These are phyloP conservation scores for Eolophus roseicapilla DNA, from an alignment of 2,113 vertebrate species.

Conservation along the genomic window DNA sequence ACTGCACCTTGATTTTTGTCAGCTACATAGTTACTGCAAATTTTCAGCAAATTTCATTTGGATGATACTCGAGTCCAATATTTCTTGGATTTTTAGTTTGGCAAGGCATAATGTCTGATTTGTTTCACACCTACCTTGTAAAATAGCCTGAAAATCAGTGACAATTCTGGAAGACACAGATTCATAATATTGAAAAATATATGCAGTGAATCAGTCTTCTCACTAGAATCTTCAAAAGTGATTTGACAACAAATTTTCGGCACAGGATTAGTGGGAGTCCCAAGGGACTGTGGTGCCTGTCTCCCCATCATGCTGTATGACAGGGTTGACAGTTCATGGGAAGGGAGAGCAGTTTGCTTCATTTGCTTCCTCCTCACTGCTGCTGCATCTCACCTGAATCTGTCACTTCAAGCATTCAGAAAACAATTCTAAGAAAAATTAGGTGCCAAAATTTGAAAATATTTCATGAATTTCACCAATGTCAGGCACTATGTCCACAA, in stretches of 20 bases:
- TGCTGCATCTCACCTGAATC: neutral
- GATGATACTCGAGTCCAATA: neutral
- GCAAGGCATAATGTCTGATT: neutral
- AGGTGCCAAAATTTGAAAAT: neutral
- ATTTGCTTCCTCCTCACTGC: neutral
- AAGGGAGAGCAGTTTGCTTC: neutral
- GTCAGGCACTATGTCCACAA: neutral
- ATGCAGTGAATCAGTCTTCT: neutral
- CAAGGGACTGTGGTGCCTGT: neutral
- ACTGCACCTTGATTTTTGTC: neutral
- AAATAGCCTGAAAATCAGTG: neutral
- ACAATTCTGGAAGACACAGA: neutral
- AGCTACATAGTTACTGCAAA: neutral
- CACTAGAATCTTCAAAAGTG: neutral
- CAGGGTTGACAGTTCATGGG: neutral
- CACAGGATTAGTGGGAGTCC: neutral
- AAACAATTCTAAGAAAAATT: neutral
- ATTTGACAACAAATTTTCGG: neutral
- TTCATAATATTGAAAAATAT: neutral
- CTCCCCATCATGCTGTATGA: neutral
- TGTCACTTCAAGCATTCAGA: neutral
- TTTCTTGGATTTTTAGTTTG: neutral
- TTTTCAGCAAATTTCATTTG: neutral
- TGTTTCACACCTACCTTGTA: neutral
- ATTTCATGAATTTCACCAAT: neutral